These are phyloP conservation scores for Chrysina gloriosa DNA, from an alignment of 2,888 invertebrate genomes.

Conservation along the genomic window DNA sequence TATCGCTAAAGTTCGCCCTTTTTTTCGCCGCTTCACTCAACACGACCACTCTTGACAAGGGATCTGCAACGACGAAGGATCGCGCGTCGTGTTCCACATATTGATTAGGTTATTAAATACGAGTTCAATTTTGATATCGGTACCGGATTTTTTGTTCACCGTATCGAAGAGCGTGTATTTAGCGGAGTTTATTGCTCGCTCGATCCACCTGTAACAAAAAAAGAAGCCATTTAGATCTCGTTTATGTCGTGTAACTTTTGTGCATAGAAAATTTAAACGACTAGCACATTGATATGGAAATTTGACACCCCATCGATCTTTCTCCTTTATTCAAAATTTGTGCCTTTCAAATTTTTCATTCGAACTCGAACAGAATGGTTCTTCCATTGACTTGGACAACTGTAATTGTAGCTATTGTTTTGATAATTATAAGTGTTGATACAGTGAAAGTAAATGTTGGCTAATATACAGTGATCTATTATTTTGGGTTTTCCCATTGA, in stretches of 20 bases:
- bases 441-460: no score
- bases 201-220: slow-evolving; percentile 28
- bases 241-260: neutral
- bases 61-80: slow-evolving; percentile 5
- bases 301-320: no score
- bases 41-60: slow-evolving; percentile 6
- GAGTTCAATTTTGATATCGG: slow-evolving; percentile 22
- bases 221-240: neutral
- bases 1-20: slow-evolving; percentile 10
- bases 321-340: no score
- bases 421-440: no score
- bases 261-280: no score
- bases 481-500: no score
- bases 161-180: neutral
- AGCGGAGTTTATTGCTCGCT: neutral
- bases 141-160: neutral
- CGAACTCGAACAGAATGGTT: no score
- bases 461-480: no score
- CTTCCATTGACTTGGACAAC: no score
- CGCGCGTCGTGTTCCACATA: slow-evolving; percentile 17
- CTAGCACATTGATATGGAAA: no score
- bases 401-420: no score
- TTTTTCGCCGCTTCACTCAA: neutral
- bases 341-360: no score
- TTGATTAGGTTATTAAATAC: slow-evolving; percentile 21